Conservation (phyloP, 2,888 invertebrate species). For the Leptopilina myrica region DNA sequence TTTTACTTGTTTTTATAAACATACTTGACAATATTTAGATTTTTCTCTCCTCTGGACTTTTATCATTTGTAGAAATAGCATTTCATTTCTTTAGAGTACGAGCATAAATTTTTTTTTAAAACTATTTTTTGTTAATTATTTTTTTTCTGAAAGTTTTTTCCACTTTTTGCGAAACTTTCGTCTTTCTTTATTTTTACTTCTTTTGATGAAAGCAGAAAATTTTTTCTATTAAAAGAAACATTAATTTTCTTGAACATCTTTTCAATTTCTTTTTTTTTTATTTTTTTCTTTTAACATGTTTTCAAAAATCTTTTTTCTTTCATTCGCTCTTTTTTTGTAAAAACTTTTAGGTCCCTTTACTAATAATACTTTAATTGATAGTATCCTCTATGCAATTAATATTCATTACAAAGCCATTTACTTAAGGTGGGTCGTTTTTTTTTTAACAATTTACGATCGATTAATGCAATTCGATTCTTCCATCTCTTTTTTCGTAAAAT, state of each 20-base stretch:
- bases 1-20: slow-evolving; percentile 22
- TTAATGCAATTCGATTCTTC: slow-evolving; percentile 20
- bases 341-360: not conserved
- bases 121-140: too few relatives aligned
- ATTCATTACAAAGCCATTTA: slow-evolving; percentile 36
- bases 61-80: not conserved
- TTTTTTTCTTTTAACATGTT: not conserved
- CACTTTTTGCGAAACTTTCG: too few relatives aligned
- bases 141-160: too few relatives aligned
- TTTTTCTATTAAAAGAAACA: too few relatives aligned
- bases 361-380: not conserved
- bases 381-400: slow-evolving; percentile 30
- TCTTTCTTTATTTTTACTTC: too few relatives aligned
- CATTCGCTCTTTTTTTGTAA: slow-evolving; percentile 24
- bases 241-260: too few relatives aligned
- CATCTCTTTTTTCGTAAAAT: slow-evolving; percentile 48
- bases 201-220: too few relatives aligned
- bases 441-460: not conserved
- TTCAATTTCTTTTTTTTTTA: too few relatives aligned
- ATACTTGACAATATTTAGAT: not conserved
- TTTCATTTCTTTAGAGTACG: not conserved
- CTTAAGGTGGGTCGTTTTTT: slow-evolving; percentile 35
- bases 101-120: not conserved
- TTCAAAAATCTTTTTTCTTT: slow-evolving; percentile 6
- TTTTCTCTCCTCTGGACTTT: not conserved